Evolutionary conservation across 2,888 invertebrate species (phyloP).

Genomic region (Automeris io): DNA sequence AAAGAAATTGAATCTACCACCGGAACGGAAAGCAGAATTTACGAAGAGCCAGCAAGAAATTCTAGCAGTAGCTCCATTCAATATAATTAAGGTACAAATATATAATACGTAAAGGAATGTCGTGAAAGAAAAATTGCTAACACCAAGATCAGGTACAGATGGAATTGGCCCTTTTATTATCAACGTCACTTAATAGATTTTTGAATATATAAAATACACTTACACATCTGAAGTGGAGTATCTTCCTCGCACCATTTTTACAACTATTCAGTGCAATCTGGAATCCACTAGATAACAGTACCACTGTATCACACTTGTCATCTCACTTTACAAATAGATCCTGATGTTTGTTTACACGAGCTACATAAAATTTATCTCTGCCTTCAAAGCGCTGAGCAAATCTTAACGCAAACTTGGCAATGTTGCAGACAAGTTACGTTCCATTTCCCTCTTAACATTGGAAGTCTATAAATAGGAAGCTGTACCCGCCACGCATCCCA

Average conservation of each 20-base stretch:
- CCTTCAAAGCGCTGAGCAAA: slow-evolving; percentile 39
- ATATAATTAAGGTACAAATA: too few species aligned
- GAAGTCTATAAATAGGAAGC: slow-evolving; percentile 56
- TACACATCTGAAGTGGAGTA: slow-evolving; percentile 69
- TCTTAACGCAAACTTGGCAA: slow-evolving; percentile 66
- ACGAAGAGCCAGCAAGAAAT: too few species aligned
- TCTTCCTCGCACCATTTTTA: slow-evolving; percentile 68
- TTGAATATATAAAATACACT: slow-evolving; percentile 26
- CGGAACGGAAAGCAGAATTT: too few species aligned
- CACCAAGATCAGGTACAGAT: too few species aligned
- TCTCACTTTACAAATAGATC: slow-evolving; percentile 46
- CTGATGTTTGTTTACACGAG: slow-evolving; percentile 42
- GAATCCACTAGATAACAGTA: slow-evolving; percentile 28
- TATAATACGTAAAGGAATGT: too few species aligned
- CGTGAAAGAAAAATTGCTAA: too few species aligned
- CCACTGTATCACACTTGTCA: slow-evolving; percentile 38
- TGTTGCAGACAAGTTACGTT: slow-evolving; percentile 52
- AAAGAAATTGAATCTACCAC: too few species aligned
- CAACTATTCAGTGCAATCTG: slow-evolving; percentile 15
- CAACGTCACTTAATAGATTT: background rate
- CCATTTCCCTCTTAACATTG: slow-evolving; percentile 49
- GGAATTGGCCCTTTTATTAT: background rate
- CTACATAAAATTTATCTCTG: slow-evolving; percentile 53
- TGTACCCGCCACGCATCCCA: slow-evolving; percentile 35
- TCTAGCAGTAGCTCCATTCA: too few species aligned